phyloP scores from a whole-genome alignment of 2,113 vertebrate species.

The Herpetotheres cachinnans region DNA sequence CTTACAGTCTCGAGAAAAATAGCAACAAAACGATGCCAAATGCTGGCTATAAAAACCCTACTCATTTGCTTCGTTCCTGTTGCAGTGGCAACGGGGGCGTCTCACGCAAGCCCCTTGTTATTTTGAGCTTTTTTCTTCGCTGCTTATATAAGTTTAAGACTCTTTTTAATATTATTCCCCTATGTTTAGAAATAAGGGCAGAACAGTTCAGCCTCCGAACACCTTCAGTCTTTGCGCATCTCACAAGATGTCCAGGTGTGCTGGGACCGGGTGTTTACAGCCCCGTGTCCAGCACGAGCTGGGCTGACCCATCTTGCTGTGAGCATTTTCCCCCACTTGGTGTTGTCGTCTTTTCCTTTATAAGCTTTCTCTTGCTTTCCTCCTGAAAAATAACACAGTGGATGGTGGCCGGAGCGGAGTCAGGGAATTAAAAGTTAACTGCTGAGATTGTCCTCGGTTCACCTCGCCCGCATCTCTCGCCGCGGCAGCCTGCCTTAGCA shows the following conservation, averaged over 20 bases:
- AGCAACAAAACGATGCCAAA: not conserved
- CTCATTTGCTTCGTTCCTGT: not conserved
- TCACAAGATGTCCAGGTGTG: not conserved
- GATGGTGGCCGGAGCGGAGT: not conserved
- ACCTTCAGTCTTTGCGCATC: not conserved
- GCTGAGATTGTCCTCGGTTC: not conserved
- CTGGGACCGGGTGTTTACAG: not conserved
- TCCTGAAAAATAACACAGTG: not conserved
- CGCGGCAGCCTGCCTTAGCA: not conserved
- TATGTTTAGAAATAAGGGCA: not conserved
- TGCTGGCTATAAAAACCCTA: not conserved
- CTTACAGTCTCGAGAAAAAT: not conserved
- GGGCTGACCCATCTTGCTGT: not conserved
- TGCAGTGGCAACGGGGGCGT: not conserved
- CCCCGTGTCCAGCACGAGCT: fast-evolving
- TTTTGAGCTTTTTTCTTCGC: not conserved
- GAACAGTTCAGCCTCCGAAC: not conserved
- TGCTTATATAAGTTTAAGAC: not conserved
- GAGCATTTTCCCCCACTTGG: not conserved
- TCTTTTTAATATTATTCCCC: not conserved
- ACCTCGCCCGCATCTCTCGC: fast-evolving
- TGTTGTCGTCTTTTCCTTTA: not conserved
- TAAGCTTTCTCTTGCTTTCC: not conserved
- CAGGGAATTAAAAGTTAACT: not conserved
- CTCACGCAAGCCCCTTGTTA: not conserved